A percentile compares a stretch with the other conserved stretches of the same genome.
phyloP scores from a whole-genome alignment of 2,797 vertebrate genomes.

The Mormyrus hasselquistii region DNA sequence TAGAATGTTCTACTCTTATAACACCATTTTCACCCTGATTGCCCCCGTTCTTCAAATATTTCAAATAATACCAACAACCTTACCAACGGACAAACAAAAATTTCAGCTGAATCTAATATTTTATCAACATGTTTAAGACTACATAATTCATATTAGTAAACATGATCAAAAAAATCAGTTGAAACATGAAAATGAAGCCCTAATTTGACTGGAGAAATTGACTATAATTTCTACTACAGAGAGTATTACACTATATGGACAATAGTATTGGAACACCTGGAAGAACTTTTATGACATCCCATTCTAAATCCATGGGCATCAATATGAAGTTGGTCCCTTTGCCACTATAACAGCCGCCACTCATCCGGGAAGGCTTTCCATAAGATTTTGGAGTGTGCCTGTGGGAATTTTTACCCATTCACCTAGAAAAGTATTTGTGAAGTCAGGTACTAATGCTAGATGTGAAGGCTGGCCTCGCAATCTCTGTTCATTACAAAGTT shows the following conservation, averaged over 20 bases:
- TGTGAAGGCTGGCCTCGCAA: not conserved
- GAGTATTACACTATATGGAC: not conserved
- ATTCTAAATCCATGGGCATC: not conserved
- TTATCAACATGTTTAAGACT: not conserved
- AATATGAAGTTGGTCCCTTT: not conserved
- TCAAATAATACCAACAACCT: not conserved
- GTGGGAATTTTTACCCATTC: not conserved
- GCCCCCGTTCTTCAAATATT: not conserved
- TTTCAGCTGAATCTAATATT: not conserved
- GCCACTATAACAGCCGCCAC: not conserved
- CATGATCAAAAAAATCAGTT: not conserved
- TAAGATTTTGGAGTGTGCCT: not conserved
- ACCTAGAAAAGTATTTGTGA: not conserved
- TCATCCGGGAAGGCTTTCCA: not conserved
- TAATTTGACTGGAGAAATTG: not conserved
- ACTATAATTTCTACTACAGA: not conserved
- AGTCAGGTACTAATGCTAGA: not conserved
- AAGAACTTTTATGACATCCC: not conserved
- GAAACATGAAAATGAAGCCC: not conserved
- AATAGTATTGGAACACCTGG: not conserved
- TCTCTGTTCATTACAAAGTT: not conserved
- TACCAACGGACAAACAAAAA: not conserved
- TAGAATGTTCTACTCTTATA: not conserved
- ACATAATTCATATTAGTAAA: not conserved
- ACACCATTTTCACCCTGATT: not conserved